A percentile compares a stretch with the other conserved stretches of the same genome.
Evolutionary conservation across 2,113 vertebrate species (phyloP).

Genomic region (Centrocercus urophasianus): DNA sequence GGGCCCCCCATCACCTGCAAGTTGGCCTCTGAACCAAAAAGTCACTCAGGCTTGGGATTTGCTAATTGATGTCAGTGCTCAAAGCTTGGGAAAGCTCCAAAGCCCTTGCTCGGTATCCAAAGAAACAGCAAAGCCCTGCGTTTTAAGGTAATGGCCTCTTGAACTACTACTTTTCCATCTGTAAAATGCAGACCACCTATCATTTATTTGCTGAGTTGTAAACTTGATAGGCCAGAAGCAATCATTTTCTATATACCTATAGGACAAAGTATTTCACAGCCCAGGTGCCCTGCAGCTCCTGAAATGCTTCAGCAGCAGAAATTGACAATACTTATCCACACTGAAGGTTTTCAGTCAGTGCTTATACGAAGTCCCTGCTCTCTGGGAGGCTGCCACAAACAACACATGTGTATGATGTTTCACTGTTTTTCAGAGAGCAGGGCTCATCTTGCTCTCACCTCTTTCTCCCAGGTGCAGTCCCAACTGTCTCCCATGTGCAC

Average conservation of each 20-base stretch:
- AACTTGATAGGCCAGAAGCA: background rate
- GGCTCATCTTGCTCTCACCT: accelerated
- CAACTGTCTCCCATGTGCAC: background rate
- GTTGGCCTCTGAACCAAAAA: background rate
- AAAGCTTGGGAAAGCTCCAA: background rate
- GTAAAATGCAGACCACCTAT: background rate
- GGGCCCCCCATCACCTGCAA: background rate
- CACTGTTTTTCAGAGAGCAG: background rate
- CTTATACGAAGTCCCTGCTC: background rate
- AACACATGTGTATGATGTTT: background rate
- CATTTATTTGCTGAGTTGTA: background rate
- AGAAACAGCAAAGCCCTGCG: background rate
- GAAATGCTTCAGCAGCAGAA: background rate
- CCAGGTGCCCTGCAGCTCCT: background rate
- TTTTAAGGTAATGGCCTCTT: background rate
- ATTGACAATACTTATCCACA: accelerated
- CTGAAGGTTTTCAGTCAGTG: background rate
- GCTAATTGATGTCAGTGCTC: background rate
- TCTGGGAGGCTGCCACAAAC: background rate
- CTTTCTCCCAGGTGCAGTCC: background rate
- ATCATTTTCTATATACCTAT: background rate
- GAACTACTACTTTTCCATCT: background rate
- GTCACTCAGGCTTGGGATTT: background rate
- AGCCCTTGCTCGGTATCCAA: too few species aligned
- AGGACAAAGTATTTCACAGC: background rate